Base-by-base conservation (phyloP, 1,140 invertebrate species). In the Drosophila funebris region DNA sequence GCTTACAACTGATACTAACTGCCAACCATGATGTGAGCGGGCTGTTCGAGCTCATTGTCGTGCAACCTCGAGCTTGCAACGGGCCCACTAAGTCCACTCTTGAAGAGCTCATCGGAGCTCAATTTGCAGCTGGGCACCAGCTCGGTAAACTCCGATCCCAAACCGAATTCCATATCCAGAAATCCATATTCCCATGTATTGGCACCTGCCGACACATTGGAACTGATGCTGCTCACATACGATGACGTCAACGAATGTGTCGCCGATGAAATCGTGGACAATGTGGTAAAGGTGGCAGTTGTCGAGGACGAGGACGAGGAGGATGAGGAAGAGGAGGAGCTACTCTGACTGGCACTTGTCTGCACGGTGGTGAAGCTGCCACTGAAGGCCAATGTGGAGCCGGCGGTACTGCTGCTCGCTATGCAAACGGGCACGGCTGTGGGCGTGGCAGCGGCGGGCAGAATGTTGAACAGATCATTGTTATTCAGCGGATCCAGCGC, bases 401-500 rank as follows among this genome's bases (percentile, higher is more conserved):
- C n/a, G 14, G 66, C 20, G 46, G 41, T 58, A 29, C 56, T 41
- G 53, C 61, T 48, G 76, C 48, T 9, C 8, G 88, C 67, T 39
- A 78, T 72, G n/a, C 69, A 62, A 2, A 91, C 90, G 0, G 90
- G 87, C 48, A 89, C 79, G 5, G 90, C 81, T 29, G 90, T 88
- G 44, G 90, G 81, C 24, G 90, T 87, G 27, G 78, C 60, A 39
- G 76, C 88, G 14, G 90, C 73, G 8, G 91, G 90, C n/a, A 90
- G 46, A 29, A 90, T 91, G 37, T 94, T 93, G 33, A 95, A 94
- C 48, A 95, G 90, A 89, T 95, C 95, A 89, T 95, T 95, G 92
- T 96, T 96, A 91, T 96, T 96, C 71, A 96, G 93, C 14, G 96
- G 95, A 91, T 97, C 96, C 18, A 97, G 92, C 80, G 96, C 96